Conservation (phyloP, 92 coral and sea anemone species). For the Epizoanthus illoricatus region DNA sequence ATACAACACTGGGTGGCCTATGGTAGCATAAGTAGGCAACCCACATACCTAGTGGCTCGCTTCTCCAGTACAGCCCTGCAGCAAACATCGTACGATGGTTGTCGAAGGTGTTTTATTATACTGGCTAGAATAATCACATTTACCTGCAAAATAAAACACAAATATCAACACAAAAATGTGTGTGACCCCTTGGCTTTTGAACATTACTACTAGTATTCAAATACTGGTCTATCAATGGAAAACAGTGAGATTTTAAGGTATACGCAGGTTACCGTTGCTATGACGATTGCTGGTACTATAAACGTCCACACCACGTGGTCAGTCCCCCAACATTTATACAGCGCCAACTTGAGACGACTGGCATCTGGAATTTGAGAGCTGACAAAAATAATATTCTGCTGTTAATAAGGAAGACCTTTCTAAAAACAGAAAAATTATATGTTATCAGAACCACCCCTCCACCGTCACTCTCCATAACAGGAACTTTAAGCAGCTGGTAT, state of each 20-base stretch:
- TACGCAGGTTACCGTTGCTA: conserved; percentile 54
- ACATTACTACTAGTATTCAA: no score
- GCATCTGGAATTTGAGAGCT: not conserved
- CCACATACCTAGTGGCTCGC: conserved; percentile 78
- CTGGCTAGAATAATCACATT: conserved; percentile 50
- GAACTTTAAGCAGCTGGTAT: no score
- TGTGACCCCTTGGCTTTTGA: not conserved
- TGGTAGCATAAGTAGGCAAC: no score
- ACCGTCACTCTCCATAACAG: no score
- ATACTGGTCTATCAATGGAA: not conserved
- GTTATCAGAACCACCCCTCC: no score
- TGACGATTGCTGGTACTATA: conserved; percentile 62
- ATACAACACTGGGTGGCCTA: no score
- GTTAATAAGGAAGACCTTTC: not conserved
- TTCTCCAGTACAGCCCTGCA: conserved; percentile 79
- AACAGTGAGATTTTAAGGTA: not conserved
- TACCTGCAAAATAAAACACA: no score
- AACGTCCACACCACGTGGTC: conserved; percentile 80
- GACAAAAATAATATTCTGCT: not conserved
- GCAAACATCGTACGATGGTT: conserved; percentile 84
- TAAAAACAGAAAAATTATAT: not conserved
- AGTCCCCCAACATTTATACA: conserved; percentile 79
- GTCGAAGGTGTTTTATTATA: conserved; percentile 70
- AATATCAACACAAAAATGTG: not conserved
- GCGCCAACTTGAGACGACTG: conserved; percentile 49